Percentiles rank a stretch among this genome's conserved stretches.
Evolutionary conservation across 2,888 invertebrate genomes (phyloP).

Genomic region (Hirtodrosophila cameraria): DNA sequence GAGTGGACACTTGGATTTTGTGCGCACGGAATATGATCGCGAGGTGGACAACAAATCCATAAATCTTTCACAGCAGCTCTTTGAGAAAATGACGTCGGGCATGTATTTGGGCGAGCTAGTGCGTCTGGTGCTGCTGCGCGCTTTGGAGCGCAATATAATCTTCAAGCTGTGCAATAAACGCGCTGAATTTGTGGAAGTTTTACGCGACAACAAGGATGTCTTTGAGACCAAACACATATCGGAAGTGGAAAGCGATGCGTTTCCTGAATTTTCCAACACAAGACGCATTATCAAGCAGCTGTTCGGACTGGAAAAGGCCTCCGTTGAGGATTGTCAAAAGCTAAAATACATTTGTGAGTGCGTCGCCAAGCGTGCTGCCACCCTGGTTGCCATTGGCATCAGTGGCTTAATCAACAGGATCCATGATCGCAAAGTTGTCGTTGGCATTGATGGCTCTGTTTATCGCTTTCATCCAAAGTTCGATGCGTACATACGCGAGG

Average conservation of each 20-base stretch:
- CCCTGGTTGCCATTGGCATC: constrained; percentile 94
- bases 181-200: constrained; percentile 37
- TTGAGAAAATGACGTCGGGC: constrained; percentile 98
- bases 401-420: constrained; percentile 95
- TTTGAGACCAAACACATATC: constrained; percentile 99
- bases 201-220: constrained; percentile 86
- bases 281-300: constrained; percentile 91
- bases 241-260: constrained; percentile 95
- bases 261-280: constrained; percentile 91
- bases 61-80: constrained; percentile 92
- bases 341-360: constrained; percentile 95
- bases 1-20: constrained; percentile 92
- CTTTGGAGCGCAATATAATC: constrained; percentile 88
- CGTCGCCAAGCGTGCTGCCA: constrained; percentile 95
- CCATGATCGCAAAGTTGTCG: constrained; percentile 92
- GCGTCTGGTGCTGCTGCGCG: constrained; percentile 91
- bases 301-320: constrained; percentile 86
- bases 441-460: constrained; percentile 98
- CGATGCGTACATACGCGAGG: constrained; percentile 95
- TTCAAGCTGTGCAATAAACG: constrained; percentile 61
- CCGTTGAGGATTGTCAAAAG: constrained; percentile 94
- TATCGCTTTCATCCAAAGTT: constrained; percentile 98
- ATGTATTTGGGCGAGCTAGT: constrained; percentile 99
- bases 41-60: constrained; percentile 92
- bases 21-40: constrained; percentile 92